These are phyloP conservation scores for Calameuta filiformis DNA, from an alignment of 2,888 invertebrate genomes.

Conservation along the genomic window DNA sequence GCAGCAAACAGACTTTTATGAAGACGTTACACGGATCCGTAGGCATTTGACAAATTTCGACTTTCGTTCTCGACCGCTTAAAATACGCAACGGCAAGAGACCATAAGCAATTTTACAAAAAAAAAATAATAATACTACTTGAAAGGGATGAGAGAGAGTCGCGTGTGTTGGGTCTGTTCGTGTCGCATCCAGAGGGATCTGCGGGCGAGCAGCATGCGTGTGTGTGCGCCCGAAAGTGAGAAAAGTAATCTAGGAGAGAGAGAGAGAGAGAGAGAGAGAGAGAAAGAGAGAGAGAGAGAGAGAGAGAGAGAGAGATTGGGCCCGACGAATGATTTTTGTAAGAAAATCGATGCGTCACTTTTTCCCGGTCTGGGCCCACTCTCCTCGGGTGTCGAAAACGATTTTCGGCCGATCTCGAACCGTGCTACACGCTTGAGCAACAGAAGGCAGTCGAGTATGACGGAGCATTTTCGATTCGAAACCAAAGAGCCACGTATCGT, in stretches of 20 bases:
- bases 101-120: too few species aligned
- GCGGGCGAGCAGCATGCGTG: not conserved
- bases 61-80: slow-evolving; percentile 24
- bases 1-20: slow-evolving; percentile 39
- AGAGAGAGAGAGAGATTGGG: not conserved
- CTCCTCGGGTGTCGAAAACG: slow-evolving; percentile 15
- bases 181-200: not conserved
- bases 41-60: slow-evolving; percentile 57
- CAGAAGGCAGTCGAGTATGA: slow-evolving; percentile 58
- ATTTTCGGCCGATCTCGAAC: slow-evolving; percentile 23
- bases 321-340: slow-evolving; percentile 27
- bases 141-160: not conserved
- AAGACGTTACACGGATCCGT: slow-evolving; percentile 50
- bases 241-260: not conserved
- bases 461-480: slow-evolving; percentile 46
- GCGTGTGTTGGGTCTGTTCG: not conserved
- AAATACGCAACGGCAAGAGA: too few species aligned
- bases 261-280: not conserved
- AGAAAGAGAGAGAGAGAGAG: not conserved
- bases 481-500: not conserved
- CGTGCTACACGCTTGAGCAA: slow-evolving; percentile 36
- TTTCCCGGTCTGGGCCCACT: slow-evolving; percentile 26
- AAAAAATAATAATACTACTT: too few species aligned
- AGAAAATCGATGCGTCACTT: slow-evolving; percentile 60
- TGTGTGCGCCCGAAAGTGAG: not conserved